phyloP scores from a whole-genome alignment of 1,140 invertebrate genomes.

The Rhagoletis zephyria region DNA sequence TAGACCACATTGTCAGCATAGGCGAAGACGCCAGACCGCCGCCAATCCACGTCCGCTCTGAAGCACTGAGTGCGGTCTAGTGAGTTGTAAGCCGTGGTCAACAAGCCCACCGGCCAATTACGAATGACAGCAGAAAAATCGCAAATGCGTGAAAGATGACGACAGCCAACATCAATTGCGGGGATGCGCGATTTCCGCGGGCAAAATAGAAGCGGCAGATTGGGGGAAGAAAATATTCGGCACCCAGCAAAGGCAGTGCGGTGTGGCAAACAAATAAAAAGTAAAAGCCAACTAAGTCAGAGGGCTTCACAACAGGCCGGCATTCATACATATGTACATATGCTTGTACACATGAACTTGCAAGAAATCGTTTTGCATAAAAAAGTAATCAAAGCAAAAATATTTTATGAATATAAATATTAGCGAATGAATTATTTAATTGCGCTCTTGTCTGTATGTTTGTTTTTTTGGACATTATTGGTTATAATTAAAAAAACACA shows the following conservation, averaged over 20 bases:
- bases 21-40: background rate
- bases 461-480: background rate
- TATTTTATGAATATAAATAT: background rate
- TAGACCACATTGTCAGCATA: background rate
- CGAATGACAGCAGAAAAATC: constrained; percentile 47
- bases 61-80: background rate
- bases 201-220: background rate
- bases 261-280: background rate
- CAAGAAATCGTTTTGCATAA: constrained; percentile 3
- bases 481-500: constrained; percentile 5
- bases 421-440: constrained; percentile 31
- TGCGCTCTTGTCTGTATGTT: background rate
- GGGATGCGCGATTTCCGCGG: background rate
- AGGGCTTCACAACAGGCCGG: background rate
- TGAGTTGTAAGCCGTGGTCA: background rate
- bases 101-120: constrained; percentile 41
- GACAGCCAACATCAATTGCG: constrained; percentile 30
- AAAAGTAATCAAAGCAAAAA: constrained; percentile 20
- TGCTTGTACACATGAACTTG: background rate
- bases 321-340: no score
- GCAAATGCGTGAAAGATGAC: constrained; percentile 38
- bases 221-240: background rate
- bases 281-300: background rate
- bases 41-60: background rate
- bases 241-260: background rate